A percentile compares a stretch with the other conserved stretches of the same genome.
phyloP scores from a whole-genome alignment of 1,140 invertebrate genomes.

The Atta texana region DNA sequence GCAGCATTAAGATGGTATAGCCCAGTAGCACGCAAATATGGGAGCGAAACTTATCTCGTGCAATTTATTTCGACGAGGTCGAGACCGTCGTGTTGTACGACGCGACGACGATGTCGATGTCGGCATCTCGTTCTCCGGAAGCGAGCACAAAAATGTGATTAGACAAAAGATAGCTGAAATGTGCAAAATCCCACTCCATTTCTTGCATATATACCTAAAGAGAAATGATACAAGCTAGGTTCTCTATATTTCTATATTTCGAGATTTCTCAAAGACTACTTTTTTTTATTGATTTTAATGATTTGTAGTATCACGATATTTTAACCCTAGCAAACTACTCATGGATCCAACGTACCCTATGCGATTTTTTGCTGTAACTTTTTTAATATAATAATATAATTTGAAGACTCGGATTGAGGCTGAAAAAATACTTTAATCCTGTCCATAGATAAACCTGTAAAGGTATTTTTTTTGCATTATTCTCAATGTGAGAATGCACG shows the following conservation, averaged over 20 bases:
- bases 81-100: constrained; percentile 59
- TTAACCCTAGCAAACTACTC: not conserved
- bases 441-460: too few species aligned
- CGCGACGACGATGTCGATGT: constrained; percentile 17
- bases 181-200: not conserved
- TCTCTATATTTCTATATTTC: not conserved
- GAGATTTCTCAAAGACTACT: not conserved
- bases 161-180: constrained; percentile 20
- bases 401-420: too few species aligned
- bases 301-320: too few species aligned
- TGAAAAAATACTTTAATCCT: too few species aligned
- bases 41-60: constrained; percentile 70
- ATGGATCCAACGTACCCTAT: too few species aligned
- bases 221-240: not conserved
- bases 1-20: constrained; percentile 41
- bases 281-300: not conserved
- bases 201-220: not conserved
- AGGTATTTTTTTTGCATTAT: too few species aligned
- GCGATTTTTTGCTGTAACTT: too few species aligned
- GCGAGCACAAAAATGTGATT: not conserved
- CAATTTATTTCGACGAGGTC: constrained; percentile 72
- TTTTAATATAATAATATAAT: too few species aligned
- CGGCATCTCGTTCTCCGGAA: not conserved
- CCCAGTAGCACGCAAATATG: constrained; percentile 53
- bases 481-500: too few species aligned